Evolutionary conservation across 2,113 vertebrate genomes (phyloP), one percentile per base, ranked within the genome.

Genomic region (Macquaria ambigua): DNA sequence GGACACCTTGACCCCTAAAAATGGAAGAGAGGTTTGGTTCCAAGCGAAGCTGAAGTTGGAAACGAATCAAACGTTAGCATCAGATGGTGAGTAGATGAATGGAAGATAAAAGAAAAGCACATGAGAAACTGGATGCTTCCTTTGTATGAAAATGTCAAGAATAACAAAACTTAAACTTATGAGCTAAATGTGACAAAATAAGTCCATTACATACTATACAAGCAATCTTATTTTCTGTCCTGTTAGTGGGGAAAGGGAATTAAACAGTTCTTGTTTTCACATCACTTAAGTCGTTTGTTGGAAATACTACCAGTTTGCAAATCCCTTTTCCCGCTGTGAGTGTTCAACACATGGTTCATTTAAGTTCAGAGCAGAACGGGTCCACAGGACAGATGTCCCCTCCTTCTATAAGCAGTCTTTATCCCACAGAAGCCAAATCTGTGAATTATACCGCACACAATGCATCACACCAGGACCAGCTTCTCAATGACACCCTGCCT

Each of bases 1-100:
- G 8, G 87, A 88, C 85, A 89, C 79, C 85, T 89, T 66, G 87
- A 83, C 56, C 63, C 86, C 87, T 81, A 80, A 89, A 92, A 90
- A 79, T 59, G 34, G 69, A 87, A 78, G 52, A 84, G 31, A 78
- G 53, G 58, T 87, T 82, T 67, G 53, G 72, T 53, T 87, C 62
- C 79, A 80, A 77, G 59, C 10, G 31, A 31, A 80, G 80, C 66
- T 88, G 37, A 83, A 81, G 83, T 82, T 92, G 85, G 82, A 92
- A 87, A 82, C 39, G 41, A 84, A 90, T 91, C 59, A 90, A 77
- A 80, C 16, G 39, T 91, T 87, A 90, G 77, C 41, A 74, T 88
- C 62, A 75, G 63, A 76, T 50, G 50, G 53, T 77, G 34, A 85
- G 41, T 9, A 55, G 56, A 77, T 61, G 55, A 79, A 77, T 28